phyloP scores from a whole-genome alignment of 2,888 invertebrate species.

The Acrobeloides nanus region DNA sequence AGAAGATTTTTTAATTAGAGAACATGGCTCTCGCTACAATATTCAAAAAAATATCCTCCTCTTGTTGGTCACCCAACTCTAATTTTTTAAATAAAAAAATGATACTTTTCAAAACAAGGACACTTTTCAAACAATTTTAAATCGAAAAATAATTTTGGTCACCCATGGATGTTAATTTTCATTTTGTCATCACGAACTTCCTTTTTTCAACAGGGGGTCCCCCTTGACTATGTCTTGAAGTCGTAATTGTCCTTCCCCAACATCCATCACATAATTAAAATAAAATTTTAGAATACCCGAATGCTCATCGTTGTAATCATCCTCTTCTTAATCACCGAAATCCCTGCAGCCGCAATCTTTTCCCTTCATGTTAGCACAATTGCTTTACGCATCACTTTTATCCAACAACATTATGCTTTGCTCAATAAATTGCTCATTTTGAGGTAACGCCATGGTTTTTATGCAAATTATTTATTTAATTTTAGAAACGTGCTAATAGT shows the following conservation, averaged over 20 bases:
- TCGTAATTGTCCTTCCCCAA: no score
- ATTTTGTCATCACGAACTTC: no score
- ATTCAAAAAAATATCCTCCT: no score
- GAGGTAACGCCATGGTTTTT: constrained; percentile 22
- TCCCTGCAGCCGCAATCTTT: constrained; percentile 55
- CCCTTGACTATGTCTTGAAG: background rate
- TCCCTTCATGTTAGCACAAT: constrained; percentile 45
- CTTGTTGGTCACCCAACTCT: no score
- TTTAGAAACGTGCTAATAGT: constrained; percentile 77
- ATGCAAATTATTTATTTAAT: background rate
- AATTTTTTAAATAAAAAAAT: no score
- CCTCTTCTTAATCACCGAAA: constrained; percentile 58
- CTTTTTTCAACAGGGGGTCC: no score
- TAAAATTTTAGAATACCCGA: constrained; percentile 59
- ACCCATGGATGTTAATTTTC: no score
- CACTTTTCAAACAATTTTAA: no score
- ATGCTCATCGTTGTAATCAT: constrained; percentile 58
- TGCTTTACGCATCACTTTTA: constrained; percentile 31
- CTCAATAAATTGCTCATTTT: constrained; percentile 44
- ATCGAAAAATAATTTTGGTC: no score
- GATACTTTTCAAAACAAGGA: no score
- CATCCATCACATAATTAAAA: no score
- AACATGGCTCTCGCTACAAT: no score
- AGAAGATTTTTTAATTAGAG: background rate
- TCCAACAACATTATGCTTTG: constrained; percentile 35